Percentiles rank a stretch among this genome's conserved stretches.
These are phyloP conservation scores for Fistularia commersonii DNA, from an alignment of 2,797 vertebrate species.

Conservation along the genomic window DNA sequence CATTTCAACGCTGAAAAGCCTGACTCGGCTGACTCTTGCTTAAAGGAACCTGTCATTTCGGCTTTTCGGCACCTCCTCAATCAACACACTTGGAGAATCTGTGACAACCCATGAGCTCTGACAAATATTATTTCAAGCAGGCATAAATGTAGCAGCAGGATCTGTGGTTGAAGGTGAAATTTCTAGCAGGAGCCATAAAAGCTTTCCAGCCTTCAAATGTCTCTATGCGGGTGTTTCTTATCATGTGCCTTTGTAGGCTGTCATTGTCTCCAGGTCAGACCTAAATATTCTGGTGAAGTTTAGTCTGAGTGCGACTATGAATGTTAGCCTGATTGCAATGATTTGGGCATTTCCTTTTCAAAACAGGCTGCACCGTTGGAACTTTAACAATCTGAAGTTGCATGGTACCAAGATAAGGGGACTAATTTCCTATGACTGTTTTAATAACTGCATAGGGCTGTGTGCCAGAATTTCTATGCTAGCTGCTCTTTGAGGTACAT, in stretches of 20 bases:
- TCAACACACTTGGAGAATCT: conserved; percentile 58
- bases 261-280: conserved; percentile 45
- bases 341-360: conserved; percentile 33
- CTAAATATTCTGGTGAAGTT: conserved; percentile 29
- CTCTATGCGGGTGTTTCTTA: conserved; percentile 47
- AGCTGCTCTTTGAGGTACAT: not conserved
- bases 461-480: not conserved
- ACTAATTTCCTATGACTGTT: conserved; percentile 24
- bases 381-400: conserved; percentile 6
- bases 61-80: conserved; percentile 69
- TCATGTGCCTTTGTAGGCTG: conserved; percentile 38
- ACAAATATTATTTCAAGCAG: conserved; percentile 73
- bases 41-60: conserved; percentile 56
- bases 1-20: conserved; percentile 46
- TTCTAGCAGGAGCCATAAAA: conserved; percentile 55
- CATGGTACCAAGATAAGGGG: conserved; percentile 13
- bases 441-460: conserved; percentile 8
- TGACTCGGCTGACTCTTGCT: conserved; percentile 44
- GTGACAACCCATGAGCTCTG: conserved; percentile 33
- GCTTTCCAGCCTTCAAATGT: conserved; percentile 22
- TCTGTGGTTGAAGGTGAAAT: conserved; percentile 57
- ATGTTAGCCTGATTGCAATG: conserved; percentile 1
- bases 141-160: conserved; percentile 60
- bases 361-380: conserved; percentile 22
- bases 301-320: conserved; percentile 11